These are phyloP conservation scores for Pogona vitticeps DNA, from an alignment of 2,113 vertebrate species.

Conservation along the genomic window DNA sequence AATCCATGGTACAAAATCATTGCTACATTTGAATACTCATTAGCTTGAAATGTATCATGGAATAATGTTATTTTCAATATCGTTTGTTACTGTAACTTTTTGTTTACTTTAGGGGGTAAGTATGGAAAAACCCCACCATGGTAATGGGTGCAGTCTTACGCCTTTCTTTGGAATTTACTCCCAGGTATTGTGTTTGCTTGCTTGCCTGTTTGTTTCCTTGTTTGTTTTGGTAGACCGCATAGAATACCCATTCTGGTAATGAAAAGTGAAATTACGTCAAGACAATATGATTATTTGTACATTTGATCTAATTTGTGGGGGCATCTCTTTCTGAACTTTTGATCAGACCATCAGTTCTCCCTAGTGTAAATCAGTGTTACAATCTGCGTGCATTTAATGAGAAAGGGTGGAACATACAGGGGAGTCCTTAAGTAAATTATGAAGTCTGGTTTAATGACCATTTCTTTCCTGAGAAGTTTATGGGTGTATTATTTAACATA, in stretches of 20 bases:
- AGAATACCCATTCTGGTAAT: background rate
- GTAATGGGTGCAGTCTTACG: background rate
- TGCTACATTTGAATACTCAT: background rate
- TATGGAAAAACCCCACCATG: background rate
- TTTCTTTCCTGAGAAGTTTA: background rate
- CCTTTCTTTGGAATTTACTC: background rate
- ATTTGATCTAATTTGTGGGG: too few species aligned
- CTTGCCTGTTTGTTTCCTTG: too few species aligned
- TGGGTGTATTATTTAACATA: background rate
- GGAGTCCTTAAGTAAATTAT: background rate
- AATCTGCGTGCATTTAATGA: background rate
- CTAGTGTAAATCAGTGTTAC: too few species aligned
- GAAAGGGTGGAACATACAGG: background rate
- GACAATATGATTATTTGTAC: background rate
- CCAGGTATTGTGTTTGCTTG: background rate
- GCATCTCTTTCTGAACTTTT: too few species aligned
- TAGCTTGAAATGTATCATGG: background rate
- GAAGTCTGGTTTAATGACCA: background rate
- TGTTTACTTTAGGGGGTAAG: background rate
- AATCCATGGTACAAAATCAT: background rate
- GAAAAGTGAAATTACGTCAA: background rate
- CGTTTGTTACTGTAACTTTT: background rate
- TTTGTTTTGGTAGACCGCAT: background rate
- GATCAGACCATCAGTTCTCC: too few species aligned
- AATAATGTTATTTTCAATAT: background rate